Percentiles rank a stretch among this genome's conserved stretches.
Evolutionary conservation across 2,113 vertebrate genomes (phyloP).

Genomic region (Callipepla californica): DNA sequence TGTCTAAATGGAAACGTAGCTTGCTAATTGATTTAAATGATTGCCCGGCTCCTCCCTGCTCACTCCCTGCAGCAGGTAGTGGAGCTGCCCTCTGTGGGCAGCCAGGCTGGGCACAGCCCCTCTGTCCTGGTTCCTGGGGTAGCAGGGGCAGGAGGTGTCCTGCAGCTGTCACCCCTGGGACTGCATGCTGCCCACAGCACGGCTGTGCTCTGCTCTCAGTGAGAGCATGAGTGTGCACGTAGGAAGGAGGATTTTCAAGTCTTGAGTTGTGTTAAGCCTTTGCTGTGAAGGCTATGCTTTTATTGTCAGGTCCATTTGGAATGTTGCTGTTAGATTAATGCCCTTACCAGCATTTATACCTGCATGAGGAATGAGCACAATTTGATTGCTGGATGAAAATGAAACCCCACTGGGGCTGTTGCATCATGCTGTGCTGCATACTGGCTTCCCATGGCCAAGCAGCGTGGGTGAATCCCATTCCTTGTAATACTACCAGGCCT

Average conservation of each 20-base stretch:
- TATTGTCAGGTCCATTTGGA: not conserved
- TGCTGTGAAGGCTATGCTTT: not conserved
- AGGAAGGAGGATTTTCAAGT: not conserved
- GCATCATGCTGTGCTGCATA: accelerated
- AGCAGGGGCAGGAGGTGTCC: not conserved
- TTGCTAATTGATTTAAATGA: constrained; percentile 51
- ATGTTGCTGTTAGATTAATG: not conserved
- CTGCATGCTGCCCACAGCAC: not conserved
- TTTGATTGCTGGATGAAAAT: not conserved
- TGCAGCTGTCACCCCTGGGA: not conserved
- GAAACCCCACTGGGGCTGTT: not conserved
- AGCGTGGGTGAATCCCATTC: accelerated
- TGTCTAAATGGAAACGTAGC: constrained; percentile 51
- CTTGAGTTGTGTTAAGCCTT: not conserved
- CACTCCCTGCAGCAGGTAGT: not conserved
- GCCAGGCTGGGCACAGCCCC: not conserved
- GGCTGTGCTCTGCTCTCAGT: too few species aligned
- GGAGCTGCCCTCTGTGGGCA: not conserved
- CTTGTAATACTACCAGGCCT: not conserved
- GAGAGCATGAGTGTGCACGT: accelerated
- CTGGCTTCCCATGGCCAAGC: not conserved
- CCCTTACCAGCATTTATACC: not conserved
- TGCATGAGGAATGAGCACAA: accelerated
- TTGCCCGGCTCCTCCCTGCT: not conserved
- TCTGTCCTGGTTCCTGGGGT: not conserved